Evolutionary conservation across 2,113 vertebrate species (phyloP).

Genomic region (Sinocyclocheilus maitianheensis): DNA sequence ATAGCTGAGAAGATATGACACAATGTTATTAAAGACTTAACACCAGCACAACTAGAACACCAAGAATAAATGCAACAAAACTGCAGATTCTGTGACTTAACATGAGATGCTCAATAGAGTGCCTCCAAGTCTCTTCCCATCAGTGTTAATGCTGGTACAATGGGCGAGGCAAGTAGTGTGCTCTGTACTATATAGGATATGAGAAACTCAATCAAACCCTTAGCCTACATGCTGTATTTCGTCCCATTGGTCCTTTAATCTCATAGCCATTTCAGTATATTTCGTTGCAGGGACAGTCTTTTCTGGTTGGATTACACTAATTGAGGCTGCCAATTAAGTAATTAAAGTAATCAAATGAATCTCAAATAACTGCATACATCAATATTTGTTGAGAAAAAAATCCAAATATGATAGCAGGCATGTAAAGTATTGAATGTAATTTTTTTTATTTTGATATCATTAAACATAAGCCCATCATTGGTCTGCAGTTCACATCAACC

Average conservation of each 20-base stretch:
- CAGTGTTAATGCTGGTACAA: slow-evolving; percentile 41
- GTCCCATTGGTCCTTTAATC: background rate
- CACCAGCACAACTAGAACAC: background rate
- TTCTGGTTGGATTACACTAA: background rate
- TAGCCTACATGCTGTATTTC: background rate
- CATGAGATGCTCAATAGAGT: background rate
- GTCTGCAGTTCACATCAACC: background rate
- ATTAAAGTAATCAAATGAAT: background rate
- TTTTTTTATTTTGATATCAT: background rate
- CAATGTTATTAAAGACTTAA: background rate
- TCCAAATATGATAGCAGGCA: background rate
- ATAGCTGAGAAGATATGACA: slow-evolving; percentile 19
- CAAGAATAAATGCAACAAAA: slow-evolving; percentile 2
- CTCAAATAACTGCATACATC: background rate
- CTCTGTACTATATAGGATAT: background rate
- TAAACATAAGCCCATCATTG: background rate
- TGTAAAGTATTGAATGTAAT: background rate
- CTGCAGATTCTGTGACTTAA: background rate
- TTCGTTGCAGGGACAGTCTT: background rate
- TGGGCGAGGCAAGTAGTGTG: slow-evolving; percentile 15
- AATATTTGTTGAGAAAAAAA: background rate
- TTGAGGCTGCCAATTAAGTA: background rate
- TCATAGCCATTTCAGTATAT: background rate
- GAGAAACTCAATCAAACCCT: background rate
- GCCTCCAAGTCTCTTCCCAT: slow-evolving; percentile 30